Percentiles rank a stretch among this genome's conserved stretches.
These are phyloP conservation scores for Ommatoiulus sabulosus DNA, from an alignment of 2,888 invertebrate genomes.

Conservation along the genomic window DNA sequence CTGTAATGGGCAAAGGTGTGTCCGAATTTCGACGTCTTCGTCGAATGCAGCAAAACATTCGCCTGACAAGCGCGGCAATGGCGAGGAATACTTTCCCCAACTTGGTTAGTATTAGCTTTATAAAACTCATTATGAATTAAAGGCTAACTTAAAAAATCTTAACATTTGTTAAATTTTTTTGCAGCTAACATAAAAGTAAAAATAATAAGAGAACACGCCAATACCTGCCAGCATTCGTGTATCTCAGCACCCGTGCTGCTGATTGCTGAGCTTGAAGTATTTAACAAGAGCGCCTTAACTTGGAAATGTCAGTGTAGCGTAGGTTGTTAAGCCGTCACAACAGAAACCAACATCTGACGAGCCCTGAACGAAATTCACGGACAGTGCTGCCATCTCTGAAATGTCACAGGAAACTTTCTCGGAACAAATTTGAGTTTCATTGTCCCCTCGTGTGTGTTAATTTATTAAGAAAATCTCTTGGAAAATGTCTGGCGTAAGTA, in stretches of 20 bases:
- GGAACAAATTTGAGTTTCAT: neutral
- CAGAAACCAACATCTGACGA: neutral
- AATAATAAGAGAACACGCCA: neutral
- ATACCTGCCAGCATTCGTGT: neutral
- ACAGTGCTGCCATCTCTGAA: neutral
- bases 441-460: constrained; percentile 9
- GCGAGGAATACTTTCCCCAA: constrained; percentile 53
- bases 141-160: neutral
- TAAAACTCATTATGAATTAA: neutral
- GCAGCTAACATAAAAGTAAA: neutral
- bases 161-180: neutral
- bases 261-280: neutral
- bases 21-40: constrained; percentile 56
- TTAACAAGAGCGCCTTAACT: neutral
- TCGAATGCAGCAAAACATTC: constrained; percentile 56
- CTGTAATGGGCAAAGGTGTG: constrained; percentile 56
- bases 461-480: neutral
- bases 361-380: neutral
- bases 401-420: neutral
- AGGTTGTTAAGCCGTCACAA: neutral
- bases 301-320: neutral
- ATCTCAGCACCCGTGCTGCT: neutral
- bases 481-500: constrained; percentile 42
- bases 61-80: constrained; percentile 40
- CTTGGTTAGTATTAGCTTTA: constrained; percentile 11